A percentile compares a stretch with the other conserved stretches of the same genome.
Evolutionary conservation across 2,797 vertebrate genomes (phyloP).

Genomic region (Anniella stebbinsi): DNA sequence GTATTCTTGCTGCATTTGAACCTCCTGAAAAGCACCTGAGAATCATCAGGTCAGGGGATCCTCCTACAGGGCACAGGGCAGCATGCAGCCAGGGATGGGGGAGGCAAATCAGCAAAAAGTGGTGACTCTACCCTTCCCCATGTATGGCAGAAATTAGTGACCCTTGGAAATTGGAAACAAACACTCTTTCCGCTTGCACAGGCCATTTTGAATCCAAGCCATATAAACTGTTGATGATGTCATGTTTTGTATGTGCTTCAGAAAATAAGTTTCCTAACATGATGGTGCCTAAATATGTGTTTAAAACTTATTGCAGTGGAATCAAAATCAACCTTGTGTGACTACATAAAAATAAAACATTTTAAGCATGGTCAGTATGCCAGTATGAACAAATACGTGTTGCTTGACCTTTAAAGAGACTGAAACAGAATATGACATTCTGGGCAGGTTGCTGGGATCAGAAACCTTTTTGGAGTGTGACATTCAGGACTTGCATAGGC

Average conservation of each 20-base stretch:
- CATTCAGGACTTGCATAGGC: neutral
- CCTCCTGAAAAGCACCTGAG: neutral
- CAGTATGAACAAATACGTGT: neutral
- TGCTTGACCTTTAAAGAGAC: conserved; percentile 38
- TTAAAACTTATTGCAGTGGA: neutral
- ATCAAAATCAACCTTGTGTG: neutral
- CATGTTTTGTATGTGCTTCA: neutral
- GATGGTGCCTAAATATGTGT: neutral
- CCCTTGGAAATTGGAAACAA: neutral
- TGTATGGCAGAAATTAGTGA: neutral
- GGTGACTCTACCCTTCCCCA: neutral
- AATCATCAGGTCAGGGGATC: neutral
- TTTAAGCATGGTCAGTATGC: conserved; percentile 9
- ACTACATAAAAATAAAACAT: neutral
- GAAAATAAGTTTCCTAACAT: neutral
- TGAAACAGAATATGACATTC: conserved; percentile 18
- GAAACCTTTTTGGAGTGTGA: neutral
- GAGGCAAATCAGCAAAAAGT: neutral
- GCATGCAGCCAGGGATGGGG: neutral
- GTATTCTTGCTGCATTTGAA: neutral
- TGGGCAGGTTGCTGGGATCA: neutral
- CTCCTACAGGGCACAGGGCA: neutral
- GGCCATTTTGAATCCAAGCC: neutral
- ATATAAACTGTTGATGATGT: neutral
- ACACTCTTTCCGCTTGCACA: neutral